These are phyloP conservation scores for Vireo altiloquus DNA, from an alignment of 2,113 vertebrate species.

Conservation along the genomic window DNA sequence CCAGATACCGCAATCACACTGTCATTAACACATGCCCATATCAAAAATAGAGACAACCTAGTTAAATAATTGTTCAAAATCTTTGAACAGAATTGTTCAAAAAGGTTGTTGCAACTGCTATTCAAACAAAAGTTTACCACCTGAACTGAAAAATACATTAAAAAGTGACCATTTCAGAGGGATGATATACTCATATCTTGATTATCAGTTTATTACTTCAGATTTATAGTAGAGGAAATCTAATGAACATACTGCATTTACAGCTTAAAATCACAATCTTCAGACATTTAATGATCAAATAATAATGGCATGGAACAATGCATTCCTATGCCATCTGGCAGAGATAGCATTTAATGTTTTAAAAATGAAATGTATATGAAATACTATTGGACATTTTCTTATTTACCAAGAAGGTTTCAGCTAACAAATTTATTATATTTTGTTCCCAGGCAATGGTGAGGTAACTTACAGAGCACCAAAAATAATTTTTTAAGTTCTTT, in stretches of 20 bases:
- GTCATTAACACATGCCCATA: neutral
- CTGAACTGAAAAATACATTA: neutral
- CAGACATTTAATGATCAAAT: neutral
- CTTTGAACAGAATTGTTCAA: too few species aligned
- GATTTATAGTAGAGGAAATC: neutral
- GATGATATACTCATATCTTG: neutral
- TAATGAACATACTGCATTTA: neutral
- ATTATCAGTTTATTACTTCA: neutral
- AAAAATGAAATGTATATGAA: neutral
- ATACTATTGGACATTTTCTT: neutral
- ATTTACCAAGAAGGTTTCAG: neutral
- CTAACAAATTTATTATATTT: neutral
- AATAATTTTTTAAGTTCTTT: neutral
- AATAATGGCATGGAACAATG: neutral
- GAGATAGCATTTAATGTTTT: neutral
- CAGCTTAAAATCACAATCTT: neutral
- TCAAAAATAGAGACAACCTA: neutral
- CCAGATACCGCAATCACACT: neutral
- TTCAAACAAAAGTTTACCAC: neutral
- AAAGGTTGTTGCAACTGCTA: neutral
- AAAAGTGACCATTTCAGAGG: neutral
- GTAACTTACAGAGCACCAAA: neutral
- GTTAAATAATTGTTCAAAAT: neutral
- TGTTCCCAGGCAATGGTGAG: neutral
- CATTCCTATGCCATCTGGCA: rapidly evolving